A percentile compares a stretch with the other conserved stretches of the same genome.
phyloP scores from a whole-genome alignment of 2,797 vertebrate genomes.

The Heterohyrax brucei region DNA sequence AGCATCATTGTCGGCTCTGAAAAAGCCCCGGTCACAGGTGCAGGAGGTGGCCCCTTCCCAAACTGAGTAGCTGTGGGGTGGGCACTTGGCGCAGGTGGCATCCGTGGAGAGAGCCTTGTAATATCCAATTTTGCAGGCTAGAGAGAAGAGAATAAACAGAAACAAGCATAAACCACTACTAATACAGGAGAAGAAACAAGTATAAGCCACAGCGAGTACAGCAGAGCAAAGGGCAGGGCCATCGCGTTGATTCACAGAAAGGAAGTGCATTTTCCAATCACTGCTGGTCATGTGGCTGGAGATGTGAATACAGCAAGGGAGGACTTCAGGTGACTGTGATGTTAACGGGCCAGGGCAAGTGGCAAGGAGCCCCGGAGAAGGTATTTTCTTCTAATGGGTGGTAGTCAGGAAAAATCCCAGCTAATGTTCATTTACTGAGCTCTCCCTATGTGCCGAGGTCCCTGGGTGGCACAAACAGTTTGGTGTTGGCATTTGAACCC shows the following conservation, averaged over 20 bases:
- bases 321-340: slow-evolving; percentile 71
- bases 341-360: neutral
- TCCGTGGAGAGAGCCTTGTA: slow-evolving; percentile 97
- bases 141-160: slow-evolving; percentile 79
- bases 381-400: neutral
- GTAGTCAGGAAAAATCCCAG: neutral
- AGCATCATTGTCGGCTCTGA: slow-evolving; percentile 96
- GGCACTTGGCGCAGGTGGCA: slow-evolving; percentile 96
- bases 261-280: slow-evolving; percentile 53
- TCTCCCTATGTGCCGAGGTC: neutral
- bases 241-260: slow-evolving; percentile 80
- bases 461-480: too few relatives aligned
- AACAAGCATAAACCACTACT: slow-evolving; percentile 69
- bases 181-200: slow-evolving; percentile 39
- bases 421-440: neutral
- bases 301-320: slow-evolving; percentile 81
- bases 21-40: slow-evolving; percentile 97
- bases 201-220: slow-evolving; percentile 73
- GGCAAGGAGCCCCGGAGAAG: neutral
- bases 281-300: slow-evolving; percentile 81
- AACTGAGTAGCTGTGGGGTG: slow-evolving; percentile 97
- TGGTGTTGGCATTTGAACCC: too few relatives aligned
- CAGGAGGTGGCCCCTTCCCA: slow-evolving; percentile 97
- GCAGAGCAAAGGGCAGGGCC: slow-evolving; percentile 62
- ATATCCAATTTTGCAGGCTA: slow-evolving; percentile 98